Evolutionary conservation across 2,113 vertebrate species (phyloP).

Genomic region (Fulmarus glacialis): DNA sequence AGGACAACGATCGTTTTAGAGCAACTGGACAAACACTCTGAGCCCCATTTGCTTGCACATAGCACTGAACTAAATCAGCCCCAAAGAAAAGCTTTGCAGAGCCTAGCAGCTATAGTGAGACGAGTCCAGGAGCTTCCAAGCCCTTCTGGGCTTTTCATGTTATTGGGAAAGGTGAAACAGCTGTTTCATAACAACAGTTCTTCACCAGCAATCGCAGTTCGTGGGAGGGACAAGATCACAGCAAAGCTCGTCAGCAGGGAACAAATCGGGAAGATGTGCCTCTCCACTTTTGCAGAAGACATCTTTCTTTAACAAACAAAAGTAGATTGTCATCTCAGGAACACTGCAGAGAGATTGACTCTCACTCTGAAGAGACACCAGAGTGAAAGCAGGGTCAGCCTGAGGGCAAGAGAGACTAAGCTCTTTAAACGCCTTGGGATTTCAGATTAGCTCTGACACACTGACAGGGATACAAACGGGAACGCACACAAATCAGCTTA

Average conservation of each 20-base stretch:
- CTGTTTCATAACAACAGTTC: neutral
- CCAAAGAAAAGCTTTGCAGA: neutral
- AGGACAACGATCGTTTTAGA: neutral
- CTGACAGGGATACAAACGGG: neutral
- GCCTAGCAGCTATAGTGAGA: neutral
- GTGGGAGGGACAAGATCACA: neutral
- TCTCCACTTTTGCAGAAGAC: neutral
- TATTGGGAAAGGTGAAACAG: neutral
- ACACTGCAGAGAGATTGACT: neutral
- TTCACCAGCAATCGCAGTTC: neutral
- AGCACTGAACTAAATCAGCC: neutral
- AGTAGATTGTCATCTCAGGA: neutral
- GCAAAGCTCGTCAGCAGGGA: neutral
- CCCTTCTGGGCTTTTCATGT: neutral
- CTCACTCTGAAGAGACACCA: neutral
- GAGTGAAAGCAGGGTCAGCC: slow-evolving; percentile 34
- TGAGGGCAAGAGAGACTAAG: neutral
- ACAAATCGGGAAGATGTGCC: neutral
- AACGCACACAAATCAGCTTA: neutral
- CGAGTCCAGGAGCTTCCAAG: neutral
- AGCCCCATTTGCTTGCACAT: neutral
- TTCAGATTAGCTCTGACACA: neutral
- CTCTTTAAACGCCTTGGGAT: neutral
- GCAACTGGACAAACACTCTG: neutral
- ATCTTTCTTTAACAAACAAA: neutral